Evolutionary conservation across 2,888 invertebrate genomes (phyloP), one percentile per base, ranked within the genome.

Genomic region (Podotricha telesiphe): DNA sequence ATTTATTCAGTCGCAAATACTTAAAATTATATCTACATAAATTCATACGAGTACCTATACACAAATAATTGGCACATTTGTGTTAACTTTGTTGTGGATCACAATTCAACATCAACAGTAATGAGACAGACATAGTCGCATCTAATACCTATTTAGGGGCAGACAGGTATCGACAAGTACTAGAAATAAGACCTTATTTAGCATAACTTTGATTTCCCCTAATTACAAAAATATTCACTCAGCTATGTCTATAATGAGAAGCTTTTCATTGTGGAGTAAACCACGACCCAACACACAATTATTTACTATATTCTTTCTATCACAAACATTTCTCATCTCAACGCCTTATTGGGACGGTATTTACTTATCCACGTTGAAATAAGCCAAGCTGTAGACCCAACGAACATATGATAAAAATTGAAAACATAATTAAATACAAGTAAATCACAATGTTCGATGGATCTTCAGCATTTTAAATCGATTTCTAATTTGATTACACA

Each of bases 1-100:
- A 67, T 74, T 74, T 77, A 76, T 70, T 77, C 77, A 77, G 77
- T 77, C 77, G 70, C 73, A 76, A 68, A 68, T 73, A 68, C 71
- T 71, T 74, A 72, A 74, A 72, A 76, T 75, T 74, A 71, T 69
- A 73, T 76, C 70, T 75, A 76, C 71, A 74, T 70, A 75, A 73
- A 70, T 65, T 70, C 56, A 69, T 65, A 42, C 66, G 65, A 68
- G 66, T 65, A 65, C 51, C 71, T 73, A n/a, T n/a, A 66, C 58
- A 72, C 55, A 70, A 62, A 67, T 66, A 68, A 68, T 75, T 75
- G 75, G 74, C 75, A 74, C 75, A 71, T 62, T 61, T 71, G 71
- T 72, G 74, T 74, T 69, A 51, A 66, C 28, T 65, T 65, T 70
- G 67, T 70, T 67, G 69, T 67, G 65, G 68, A 70, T 68, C 67